These are phyloP conservation scores for Plodia interpunctella DNA, from an alignment of 1,140 invertebrate genomes.

Conservation along the genomic window DNA sequence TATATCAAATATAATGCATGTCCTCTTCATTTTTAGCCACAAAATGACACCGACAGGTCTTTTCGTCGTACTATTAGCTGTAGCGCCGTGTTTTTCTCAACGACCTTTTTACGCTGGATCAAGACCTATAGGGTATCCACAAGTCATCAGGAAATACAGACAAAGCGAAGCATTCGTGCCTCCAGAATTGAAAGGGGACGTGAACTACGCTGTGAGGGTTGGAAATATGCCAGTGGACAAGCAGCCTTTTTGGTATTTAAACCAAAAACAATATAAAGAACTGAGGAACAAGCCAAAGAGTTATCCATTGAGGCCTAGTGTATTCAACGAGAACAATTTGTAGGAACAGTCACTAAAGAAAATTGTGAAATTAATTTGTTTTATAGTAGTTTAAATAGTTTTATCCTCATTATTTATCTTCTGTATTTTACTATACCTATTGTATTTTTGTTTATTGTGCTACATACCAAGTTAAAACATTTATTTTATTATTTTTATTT, in stretches of 20 bases:
- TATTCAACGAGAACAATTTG: slow-evolving; percentile 14
- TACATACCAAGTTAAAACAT: no score
- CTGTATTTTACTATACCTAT: no score
- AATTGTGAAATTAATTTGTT: no score
- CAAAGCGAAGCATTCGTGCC: slow-evolving; percentile 13
- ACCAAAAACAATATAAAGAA: slow-evolving; percentile 19
- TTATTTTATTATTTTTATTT: no score
- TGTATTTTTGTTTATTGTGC: no score
- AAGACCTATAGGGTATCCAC: slow-evolving; percentile 25
- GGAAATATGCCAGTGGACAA: slow-evolving; percentile 49
- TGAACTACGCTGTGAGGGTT: slow-evolving; percentile 41
- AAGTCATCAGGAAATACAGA: background rate
- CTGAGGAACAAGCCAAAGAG: slow-evolving; percentile 26
- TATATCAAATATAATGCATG: background rate
- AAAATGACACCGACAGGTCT: background rate
- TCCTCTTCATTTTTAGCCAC: background rate
- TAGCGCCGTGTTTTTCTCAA: background rate
- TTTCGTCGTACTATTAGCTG: background rate
- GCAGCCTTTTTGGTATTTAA: slow-evolving; percentile 69
- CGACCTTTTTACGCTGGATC: background rate
- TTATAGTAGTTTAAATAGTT: no score
- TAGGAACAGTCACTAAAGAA: background rate
- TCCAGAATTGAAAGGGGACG: slow-evolving; percentile 48
- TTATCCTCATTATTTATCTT: no score
- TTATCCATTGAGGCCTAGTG: slow-evolving; percentile 24